Conservation (phyloP, 2,888 invertebrate genomes). For the Pandemis heparana region DNA sequence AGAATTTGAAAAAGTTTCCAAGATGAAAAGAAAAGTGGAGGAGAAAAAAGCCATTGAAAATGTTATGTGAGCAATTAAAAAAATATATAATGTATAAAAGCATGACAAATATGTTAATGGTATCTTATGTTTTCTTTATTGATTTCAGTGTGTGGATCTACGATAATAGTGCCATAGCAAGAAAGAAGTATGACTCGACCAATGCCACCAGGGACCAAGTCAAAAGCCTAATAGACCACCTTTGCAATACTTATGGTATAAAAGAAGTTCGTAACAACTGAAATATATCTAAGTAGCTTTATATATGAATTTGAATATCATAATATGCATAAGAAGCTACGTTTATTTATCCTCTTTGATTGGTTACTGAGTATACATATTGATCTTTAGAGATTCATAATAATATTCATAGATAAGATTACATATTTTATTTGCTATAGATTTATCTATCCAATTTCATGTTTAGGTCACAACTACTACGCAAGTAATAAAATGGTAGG, state of each 20-base stretch:
- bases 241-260: slow-evolving; percentile 85
- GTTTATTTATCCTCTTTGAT: background rate
- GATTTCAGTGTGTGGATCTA: slow-evolving; percentile 89
- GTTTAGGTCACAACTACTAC: too few species aligned
- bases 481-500: too few species aligned
- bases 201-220: slow-evolving; percentile 91
- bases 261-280: slow-evolving; percentile 81
- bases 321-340: background rate
- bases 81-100: too few species aligned
- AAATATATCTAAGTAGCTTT: slow-evolving; percentile 33
- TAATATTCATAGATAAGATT: background rate
- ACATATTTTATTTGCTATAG: background rate
- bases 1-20: slow-evolving; percentile 69
- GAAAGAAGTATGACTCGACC: slow-evolving; percentile 87
- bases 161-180: slow-evolving; percentile 89
- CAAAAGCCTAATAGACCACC: slow-evolving; percentile 85
- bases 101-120: background rate
- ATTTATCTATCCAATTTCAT: background rate
- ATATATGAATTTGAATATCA: background rate
- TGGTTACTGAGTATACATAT: background rate
- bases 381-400: background rate
- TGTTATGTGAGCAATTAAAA: slow-evolving; percentile 66
- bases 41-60: slow-evolving; percentile 70
- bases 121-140: slow-evolving; percentile 28
- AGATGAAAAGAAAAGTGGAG: slow-evolving; percentile 71